Evolutionary conservation across 2,888 invertebrate genomes (phyloP).

Genomic region (Callinectes sapidus): DNA sequence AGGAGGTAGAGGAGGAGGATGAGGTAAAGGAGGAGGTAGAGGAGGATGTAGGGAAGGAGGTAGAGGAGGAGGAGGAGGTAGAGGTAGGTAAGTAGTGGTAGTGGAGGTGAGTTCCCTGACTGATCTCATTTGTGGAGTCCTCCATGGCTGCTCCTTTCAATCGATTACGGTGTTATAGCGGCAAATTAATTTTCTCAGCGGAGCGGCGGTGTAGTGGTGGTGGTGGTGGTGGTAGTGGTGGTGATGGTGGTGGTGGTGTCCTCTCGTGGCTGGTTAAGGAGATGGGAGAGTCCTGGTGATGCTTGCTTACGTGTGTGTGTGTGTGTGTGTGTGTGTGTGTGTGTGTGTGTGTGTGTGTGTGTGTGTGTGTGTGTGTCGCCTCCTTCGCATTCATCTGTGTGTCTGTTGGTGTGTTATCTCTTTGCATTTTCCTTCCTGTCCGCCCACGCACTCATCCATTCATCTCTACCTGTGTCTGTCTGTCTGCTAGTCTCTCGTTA

Average conservation of each 20-base stretch:
- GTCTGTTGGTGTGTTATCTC: neutral
- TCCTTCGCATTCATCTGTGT: neutral
- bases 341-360: neutral
- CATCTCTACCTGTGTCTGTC: neutral
- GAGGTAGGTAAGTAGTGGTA: no score
- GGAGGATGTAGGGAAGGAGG: neutral
- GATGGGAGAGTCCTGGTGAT: neutral
- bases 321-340: slow-evolving; percentile 43
- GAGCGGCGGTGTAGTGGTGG: neutral
- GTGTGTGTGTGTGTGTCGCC: no score
- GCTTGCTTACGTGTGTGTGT: slow-evolving; percentile 1
- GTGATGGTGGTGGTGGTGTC: neutral
- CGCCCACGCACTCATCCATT: neutral
- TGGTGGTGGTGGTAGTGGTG: neutral
- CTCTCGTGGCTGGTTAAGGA: neutral
- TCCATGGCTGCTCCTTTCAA: neutral
- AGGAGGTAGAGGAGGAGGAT: no score
- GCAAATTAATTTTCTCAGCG: slow-evolving; percentile 13
- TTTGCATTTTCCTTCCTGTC: neutral
- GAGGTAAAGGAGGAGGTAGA: slow-evolving; percentile 15
- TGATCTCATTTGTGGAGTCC: slow-evolving; percentile 5
- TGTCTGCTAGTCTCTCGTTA: neutral
- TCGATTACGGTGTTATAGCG: slow-evolving; percentile 3
- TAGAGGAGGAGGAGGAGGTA: neutral
- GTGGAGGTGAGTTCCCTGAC: neutral